phyloP scores from a whole-genome alignment of 2,888 invertebrate genomes.

The Stenodema calcarata region DNA sequence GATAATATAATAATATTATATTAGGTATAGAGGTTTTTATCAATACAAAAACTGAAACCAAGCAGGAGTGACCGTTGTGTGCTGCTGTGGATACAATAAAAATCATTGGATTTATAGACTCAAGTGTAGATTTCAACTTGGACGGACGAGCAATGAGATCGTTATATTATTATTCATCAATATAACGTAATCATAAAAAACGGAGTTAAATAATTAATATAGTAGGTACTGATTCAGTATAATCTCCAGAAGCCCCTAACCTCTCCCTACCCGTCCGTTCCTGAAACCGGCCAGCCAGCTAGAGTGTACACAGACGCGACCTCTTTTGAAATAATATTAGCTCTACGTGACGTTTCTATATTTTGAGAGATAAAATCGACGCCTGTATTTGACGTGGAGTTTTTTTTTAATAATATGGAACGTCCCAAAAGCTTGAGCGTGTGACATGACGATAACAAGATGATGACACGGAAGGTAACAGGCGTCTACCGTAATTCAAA shows the following conservation, averaged over 20 bases:
- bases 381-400: background rate
- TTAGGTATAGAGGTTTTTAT: too few species aligned
- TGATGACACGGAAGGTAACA: background rate
- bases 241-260: background rate
- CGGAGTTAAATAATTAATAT: too few species aligned
- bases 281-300: background rate
- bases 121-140: too few species aligned
- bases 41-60: too few species aligned
- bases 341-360: constrained; percentile 16
- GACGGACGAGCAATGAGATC: too few species aligned
- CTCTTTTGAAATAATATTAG: constrained; percentile 14
- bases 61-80: too few species aligned
- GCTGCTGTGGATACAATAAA: too few species aligned
- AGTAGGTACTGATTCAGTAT: background rate
- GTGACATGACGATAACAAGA: background rate
- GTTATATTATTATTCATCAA: too few species aligned
- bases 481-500: background rate
- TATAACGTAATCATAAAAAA: too few species aligned
- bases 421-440: background rate
- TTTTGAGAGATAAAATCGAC: constrained; percentile 11
- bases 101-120: too few species aligned
- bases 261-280: background rate
- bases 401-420: background rate
- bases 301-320: constrained; percentile 6
- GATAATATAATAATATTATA: too few species aligned